phyloP scores from a whole-genome alignment of 2,888 invertebrate genomes.

The Tryphoninae sp. region DNA sequence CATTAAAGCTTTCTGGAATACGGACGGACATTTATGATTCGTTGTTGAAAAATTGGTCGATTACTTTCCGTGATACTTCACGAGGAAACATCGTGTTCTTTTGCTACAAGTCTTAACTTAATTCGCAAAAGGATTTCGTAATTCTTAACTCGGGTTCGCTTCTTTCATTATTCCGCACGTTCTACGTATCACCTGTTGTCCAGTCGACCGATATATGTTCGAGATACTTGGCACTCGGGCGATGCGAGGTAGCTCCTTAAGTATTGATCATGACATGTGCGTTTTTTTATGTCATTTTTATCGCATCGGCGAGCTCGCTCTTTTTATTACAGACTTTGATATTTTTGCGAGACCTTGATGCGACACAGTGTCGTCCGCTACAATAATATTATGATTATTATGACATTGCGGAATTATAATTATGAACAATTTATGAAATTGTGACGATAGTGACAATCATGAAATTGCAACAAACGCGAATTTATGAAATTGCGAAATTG shows the following conservation, averaged over 20 bases:
- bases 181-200: slow-evolving; percentile 41
- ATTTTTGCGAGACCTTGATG: not conserved
- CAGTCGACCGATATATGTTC: not conserved
- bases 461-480: not conserved
- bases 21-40: too few species aligned
- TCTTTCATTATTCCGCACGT: slow-evolving; percentile 24
- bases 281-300: not conserved
- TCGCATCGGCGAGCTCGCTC: not conserved
- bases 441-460: not conserved
- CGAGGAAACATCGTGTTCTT: not conserved
- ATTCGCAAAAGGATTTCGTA: slow-evolving; percentile 1
- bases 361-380: not conserved
- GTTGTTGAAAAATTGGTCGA: not conserved
- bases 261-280: slow-evolving; percentile 9
- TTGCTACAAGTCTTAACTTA: not conserved
- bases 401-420: not conserved
- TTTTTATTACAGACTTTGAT: not conserved
- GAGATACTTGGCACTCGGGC: not conserved
- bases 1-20: not conserved
- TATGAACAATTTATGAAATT: not conserved
- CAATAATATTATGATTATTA: not conserved
- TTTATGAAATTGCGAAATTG: not conserved
- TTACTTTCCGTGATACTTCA: not conserved
- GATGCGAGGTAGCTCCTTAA: not conserved
- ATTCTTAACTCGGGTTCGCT: not conserved